Percentiles rank a stretch among this genome's conserved stretches.
These are phyloP conservation scores for Dryobates pubescens DNA, from an alignment of 2,797 vertebrate genomes.

Conservation along the genomic window DNA sequence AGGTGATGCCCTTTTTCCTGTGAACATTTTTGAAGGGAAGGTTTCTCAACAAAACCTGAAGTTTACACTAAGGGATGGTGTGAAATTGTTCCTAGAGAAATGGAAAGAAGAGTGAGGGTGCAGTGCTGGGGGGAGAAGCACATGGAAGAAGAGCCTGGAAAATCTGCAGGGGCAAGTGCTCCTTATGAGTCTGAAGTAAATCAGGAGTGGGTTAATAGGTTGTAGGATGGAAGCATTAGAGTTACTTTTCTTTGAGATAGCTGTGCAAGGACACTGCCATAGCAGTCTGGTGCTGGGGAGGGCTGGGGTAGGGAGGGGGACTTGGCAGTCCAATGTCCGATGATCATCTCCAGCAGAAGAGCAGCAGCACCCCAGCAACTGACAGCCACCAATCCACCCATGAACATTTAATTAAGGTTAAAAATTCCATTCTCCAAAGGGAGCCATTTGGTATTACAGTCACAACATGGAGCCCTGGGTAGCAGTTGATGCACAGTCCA, in stretches of 20 bases:
- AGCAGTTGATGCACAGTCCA: neutral
- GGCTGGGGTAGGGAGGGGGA: neutral
- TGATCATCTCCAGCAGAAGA: neutral
- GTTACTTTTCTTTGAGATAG: neutral
- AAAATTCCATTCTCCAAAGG: neutral
- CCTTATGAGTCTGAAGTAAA: neutral
- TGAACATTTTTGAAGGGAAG: neutral
- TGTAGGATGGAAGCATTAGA: neutral
- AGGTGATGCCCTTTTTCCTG: neutral
- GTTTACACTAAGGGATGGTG: neutral
- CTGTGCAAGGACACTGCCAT: neutral
- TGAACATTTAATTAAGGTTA: neutral
- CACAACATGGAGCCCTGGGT: neutral
- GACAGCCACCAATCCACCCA: neutral
- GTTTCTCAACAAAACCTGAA: neutral
- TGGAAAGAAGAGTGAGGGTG: neutral
- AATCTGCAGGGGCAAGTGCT: neutral
- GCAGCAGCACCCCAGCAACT: neutral
- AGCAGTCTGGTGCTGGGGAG: neutral
- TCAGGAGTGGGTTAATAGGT: neutral
- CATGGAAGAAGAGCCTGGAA: neutral
- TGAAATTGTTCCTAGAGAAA: neutral
- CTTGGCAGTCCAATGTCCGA: fast-evolving
- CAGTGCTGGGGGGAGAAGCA: neutral
- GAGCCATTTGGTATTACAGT: neutral